phyloP scores from a whole-genome alignment of 2,113 vertebrate genomes.

The Dipodomys ordii region DNA sequence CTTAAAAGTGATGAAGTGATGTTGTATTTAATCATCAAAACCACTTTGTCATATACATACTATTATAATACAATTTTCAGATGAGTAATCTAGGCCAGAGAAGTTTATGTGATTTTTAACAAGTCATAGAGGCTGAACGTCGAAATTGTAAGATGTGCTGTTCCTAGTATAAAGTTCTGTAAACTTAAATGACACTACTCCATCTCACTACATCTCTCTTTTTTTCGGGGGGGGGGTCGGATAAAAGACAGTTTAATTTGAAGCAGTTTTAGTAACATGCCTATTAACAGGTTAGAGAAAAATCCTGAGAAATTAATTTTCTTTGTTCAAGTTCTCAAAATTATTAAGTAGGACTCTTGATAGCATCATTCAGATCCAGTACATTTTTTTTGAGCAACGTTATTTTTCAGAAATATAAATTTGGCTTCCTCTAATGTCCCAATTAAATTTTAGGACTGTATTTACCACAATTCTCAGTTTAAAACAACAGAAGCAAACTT shows the following conservation, averaged over 20 bases:
- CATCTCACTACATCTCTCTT: background rate
- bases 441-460: background rate
- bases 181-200: background rate
- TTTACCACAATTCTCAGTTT: background rate
- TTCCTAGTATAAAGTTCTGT: background rate
- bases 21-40: background rate
- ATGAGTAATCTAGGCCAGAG: background rate
- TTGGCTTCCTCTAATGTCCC: background rate
- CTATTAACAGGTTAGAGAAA: background rate
- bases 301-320: background rate
- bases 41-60: fast-evolving
- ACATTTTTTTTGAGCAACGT: background rate
- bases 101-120: background rate
- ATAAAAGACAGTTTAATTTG: background rate
- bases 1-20: no score
- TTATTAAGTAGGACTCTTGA: background rate
- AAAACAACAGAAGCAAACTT: background rate
- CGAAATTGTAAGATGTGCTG: background rate
- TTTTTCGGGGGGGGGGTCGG: no score
- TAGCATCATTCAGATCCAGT: background rate
- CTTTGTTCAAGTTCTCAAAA: background rate
- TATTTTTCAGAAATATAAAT: background rate
- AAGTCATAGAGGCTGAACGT: background rate
- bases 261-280: background rate
- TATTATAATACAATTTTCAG: background rate